Conservation (phyloP, 2,888 invertebrate species). For the Drosophila lacicola region DNA sequence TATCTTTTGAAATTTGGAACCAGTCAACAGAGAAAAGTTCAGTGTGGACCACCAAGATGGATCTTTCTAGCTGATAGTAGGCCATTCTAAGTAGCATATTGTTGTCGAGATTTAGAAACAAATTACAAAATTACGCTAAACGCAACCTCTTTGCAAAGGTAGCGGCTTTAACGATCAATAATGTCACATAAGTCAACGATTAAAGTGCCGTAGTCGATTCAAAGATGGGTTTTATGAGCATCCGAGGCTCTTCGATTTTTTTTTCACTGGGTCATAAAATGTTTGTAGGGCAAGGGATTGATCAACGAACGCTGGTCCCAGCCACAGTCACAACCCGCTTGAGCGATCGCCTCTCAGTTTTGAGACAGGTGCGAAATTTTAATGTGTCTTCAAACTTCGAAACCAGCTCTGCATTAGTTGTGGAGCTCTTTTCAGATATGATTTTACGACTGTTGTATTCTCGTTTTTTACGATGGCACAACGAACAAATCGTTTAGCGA, state of each 20-base stretch:
- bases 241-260: constrained; percentile 16
- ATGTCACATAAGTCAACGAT: constrained; percentile 79
- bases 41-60: constrained; percentile 63
- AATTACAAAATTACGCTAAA: constrained; percentile 78
- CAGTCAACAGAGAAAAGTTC: constrained; percentile 1
- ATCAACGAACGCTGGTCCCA: constrained; percentile 30
- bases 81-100: constrained; percentile 71
- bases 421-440: constrained; percentile 54
- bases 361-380: constrained; percentile 68
- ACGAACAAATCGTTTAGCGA: constrained; percentile 75
- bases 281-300: constrained; percentile 35
- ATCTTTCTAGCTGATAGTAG: constrained; percentile 16
- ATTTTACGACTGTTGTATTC: constrained; percentile 69
- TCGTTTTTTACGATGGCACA: constrained; percentile 67
- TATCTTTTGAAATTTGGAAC: constrained; percentile 41
- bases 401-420: constrained; percentile 53
- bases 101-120: constrained; percentile 56
- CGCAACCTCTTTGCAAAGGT: constrained; percentile 50
- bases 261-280: constrained; percentile 46
- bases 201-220: constrained; percentile 60
- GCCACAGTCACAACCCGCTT: constrained; percentile 12
- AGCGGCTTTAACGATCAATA: constrained; percentile 75
- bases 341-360: constrained; percentile 38
- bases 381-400: constrained; percentile 29
- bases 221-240: constrained; percentile 55